phyloP scores from a whole-genome alignment of 2,113 vertebrate genomes.

The Myotis lucifugus region DNA sequence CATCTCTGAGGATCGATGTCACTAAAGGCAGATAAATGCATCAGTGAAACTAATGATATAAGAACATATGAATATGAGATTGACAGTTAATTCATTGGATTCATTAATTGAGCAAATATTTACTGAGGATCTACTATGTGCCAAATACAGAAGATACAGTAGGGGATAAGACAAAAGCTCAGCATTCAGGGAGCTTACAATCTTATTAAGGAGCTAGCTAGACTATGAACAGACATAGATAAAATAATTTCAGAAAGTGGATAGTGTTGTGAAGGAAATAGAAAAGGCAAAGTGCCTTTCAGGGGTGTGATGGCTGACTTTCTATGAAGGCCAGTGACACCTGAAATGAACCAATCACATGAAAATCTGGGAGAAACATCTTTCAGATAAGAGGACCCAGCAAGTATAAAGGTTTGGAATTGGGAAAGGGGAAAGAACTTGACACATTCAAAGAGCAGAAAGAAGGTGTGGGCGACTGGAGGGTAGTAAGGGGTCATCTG shows the following conservation, averaged over 20 bases:
- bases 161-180: neutral
- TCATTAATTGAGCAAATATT: neutral
- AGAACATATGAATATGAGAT: neutral
- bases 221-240: neutral
- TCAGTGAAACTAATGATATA: neutral
- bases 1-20: neutral
- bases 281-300: neutral
- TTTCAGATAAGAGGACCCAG: neutral
- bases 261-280: neutral
- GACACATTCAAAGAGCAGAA: neutral
- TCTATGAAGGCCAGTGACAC: neutral
- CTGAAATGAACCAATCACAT: neutral
- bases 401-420: neutral
- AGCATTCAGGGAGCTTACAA: neutral
- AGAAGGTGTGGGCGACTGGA: neutral
- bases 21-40: neutral
- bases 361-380: neutral
- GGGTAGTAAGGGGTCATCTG: neutral
- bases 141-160: neutral
- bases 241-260: neutral
- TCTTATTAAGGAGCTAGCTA: neutral
- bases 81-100: neutral
- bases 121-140: neutral
- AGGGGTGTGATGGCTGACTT: neutral
- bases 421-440: conserved; percentile 11